phyloP scores from a whole-genome alignment of 2,888 invertebrate genomes.

The Melikaiella ostensackeni region DNA sequence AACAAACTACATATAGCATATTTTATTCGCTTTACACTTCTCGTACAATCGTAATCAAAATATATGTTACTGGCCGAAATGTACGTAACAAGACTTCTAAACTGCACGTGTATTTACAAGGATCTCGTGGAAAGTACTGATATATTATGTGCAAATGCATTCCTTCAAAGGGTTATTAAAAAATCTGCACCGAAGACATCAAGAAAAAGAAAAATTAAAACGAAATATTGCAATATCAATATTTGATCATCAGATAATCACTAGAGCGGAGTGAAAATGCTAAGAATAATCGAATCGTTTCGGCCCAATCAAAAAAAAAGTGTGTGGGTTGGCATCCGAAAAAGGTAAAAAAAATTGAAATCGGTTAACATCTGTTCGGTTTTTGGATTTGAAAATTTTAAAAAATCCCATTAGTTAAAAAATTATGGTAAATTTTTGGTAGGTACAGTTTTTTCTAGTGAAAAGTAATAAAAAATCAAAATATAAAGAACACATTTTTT shows the following conservation, averaged over 20 bases:
- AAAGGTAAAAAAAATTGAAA: no score
- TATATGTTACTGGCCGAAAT: constrained; percentile 51
- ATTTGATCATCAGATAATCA: neutral
- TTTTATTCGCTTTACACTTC: constrained; percentile 58
- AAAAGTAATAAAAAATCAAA: no score
- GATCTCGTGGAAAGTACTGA: constrained; percentile 54
- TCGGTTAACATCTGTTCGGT: no score
- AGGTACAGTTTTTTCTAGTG: no score
- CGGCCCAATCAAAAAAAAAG: no score
- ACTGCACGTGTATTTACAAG: constrained; percentile 62
- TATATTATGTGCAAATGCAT: constrained; percentile 41
- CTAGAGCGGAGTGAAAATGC: no score
- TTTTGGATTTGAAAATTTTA: no score
- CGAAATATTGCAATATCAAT: neutral
- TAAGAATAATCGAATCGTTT: no score
- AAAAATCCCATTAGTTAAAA: no score
- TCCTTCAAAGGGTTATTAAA: constrained; percentile 12
- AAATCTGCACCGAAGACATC: neutral
- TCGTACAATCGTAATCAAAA: constrained; percentile 54
- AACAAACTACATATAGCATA: constrained; percentile 62
- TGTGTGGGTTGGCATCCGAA: no score
- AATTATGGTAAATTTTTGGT: no score
- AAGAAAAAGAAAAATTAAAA: constrained; percentile 32
- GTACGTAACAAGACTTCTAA: constrained; percentile 52
- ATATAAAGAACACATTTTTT: no score